Evolutionary conservation across 2,888 invertebrate species (phyloP).

Genomic region (Steinernema carpocapsae): DNA sequence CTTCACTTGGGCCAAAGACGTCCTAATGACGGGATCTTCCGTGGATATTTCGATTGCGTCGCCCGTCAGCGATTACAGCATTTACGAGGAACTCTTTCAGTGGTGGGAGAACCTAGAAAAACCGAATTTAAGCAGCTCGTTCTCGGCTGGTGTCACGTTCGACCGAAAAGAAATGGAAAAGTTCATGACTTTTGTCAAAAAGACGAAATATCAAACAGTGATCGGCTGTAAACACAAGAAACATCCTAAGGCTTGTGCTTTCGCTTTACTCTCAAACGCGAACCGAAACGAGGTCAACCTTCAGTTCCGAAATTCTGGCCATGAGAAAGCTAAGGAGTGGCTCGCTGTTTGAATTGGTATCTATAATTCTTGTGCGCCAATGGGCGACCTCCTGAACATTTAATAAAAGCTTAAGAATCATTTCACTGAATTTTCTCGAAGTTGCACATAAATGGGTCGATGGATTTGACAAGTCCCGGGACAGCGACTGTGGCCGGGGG

Average conservation of each 20-base stretch:
- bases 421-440: background rate
- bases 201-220: background rate
- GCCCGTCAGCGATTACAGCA: background rate
- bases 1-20: background rate
- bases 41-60: background rate
- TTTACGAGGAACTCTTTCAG: background rate
- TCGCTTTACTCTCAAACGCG: background rate
- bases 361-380: background rate
- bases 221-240: background rate
- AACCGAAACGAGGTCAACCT: too few relatives aligned
- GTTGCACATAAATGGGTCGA: background rate
- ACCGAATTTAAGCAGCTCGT: background rate
- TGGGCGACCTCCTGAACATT: background rate
- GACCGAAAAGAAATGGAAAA: background rate
- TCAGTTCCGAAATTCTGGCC: too few relatives aligned
- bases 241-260: background rate
- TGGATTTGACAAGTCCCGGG: conserved; percentile 6
- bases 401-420: background rate
- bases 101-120: conserved; percentile 15
- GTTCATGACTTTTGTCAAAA: background rate
- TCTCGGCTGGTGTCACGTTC: background rate
- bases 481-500: background rate
- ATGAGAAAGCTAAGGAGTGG: too few relatives aligned
- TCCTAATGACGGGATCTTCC: background rate
- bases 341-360: background rate